phyloP scores from a whole-genome alignment of 2,888 invertebrate species.

The Meteorus colon region DNA sequence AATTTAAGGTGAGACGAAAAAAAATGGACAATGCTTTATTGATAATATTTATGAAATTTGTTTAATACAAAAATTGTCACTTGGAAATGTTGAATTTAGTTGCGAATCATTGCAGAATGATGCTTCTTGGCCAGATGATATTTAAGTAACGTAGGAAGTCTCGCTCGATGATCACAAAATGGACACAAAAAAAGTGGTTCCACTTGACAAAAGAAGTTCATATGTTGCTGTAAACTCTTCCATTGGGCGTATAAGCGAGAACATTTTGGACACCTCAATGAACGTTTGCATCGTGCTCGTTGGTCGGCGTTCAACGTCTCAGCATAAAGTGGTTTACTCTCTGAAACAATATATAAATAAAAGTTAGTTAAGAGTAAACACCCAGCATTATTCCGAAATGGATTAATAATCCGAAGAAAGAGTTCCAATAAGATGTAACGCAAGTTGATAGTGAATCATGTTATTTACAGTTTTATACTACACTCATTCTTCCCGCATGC shows the following conservation, averaged over 20 bases:
- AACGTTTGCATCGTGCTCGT: slow-evolving; percentile 10
- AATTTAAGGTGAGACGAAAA: neutral
- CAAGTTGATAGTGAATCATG: neutral
- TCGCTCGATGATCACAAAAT: slow-evolving; percentile 53
- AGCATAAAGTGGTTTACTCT: neutral
- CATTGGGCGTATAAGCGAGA: slow-evolving; percentile 64
- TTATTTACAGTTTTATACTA: neutral
- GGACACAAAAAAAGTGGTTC: slow-evolving; percentile 77
- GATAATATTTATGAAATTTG: neutral
- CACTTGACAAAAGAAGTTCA: slow-evolving; percentile 83
- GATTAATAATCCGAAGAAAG: neutral
- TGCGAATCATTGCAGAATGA: neutral
- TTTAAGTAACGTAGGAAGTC: slow-evolving; percentile 35
- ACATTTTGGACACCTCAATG: slow-evolving; percentile 60
- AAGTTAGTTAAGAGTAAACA: neutral
- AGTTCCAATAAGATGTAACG: neutral
- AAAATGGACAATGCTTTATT: neutral
- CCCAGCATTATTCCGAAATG: neutral
- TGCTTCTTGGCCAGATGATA: slow-evolving; percentile 28
- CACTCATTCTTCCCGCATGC: neutral
- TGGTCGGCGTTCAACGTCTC: slow-evolving; percentile 13
- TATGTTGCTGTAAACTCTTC: slow-evolving; percentile 74
- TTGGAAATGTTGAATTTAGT: neutral
- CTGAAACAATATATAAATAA: slow-evolving; percentile 27
- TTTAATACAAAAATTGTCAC: neutral